These are phyloP conservation scores for Thymelicus lineola DNA, from an alignment of 2,888 invertebrate genomes.

Conservation along the genomic window DNA sequence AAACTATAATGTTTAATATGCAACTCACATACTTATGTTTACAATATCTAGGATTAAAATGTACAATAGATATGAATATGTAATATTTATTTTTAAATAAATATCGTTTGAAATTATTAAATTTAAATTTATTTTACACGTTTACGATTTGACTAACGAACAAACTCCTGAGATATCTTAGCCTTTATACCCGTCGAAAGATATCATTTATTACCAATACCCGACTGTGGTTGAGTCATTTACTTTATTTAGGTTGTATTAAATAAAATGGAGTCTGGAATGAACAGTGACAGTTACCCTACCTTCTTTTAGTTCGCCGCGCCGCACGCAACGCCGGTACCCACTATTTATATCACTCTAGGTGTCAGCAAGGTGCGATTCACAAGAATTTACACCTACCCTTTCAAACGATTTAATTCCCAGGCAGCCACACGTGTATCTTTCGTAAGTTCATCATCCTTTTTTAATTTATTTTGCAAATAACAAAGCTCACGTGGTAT, in stretches of 20 bases:
- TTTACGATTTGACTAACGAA: no score
- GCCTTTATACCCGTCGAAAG: conserved; percentile 13
- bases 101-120: no score
- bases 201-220: conserved; percentile 24
- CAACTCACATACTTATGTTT: no score
- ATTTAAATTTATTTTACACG: no score
- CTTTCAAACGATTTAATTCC: conserved; percentile 49
- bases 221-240: conserved; percentile 23
- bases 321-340: conserved; percentile 58
- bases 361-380: conserved; percentile 59
- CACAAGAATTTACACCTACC: conserved; percentile 53
- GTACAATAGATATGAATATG: no score
- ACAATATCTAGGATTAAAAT: no score
- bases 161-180: not conserved
- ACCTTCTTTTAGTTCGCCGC: conserved; percentile 48
- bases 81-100: no score
- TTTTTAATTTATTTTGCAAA: not conserved
- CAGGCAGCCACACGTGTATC: conserved; percentile 21
- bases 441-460: conserved; percentile 19
- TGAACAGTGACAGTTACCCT: conserved; percentile 54
- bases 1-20: no score
- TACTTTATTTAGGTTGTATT: conserved; percentile 33
- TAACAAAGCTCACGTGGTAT: no score
- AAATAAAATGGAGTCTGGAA: conserved; percentile 46
- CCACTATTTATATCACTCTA: conserved; percentile 71